These are phyloP conservation scores for Cyrtorhinus lividipennis DNA, from an alignment of 1,140 invertebrate species.

Conservation along the genomic window DNA sequence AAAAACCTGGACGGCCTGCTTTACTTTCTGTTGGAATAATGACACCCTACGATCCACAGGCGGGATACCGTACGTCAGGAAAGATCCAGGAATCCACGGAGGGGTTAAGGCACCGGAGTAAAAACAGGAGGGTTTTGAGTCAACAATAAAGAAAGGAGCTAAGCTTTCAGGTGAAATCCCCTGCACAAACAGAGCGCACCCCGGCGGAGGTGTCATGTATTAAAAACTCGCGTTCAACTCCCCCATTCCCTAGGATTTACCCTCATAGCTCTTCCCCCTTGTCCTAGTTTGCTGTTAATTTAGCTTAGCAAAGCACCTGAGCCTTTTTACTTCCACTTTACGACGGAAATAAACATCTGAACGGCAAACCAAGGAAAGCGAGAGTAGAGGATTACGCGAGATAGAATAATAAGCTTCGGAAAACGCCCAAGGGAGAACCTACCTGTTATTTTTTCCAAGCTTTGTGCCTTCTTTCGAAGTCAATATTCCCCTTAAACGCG, in stretches of 20 bases:
- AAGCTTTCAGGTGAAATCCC: background rate
- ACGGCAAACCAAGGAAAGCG: background rate
- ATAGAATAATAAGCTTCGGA: background rate
- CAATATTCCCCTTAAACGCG: too few relatives aligned
- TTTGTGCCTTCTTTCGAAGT: too few relatives aligned
- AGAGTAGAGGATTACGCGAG: background rate
- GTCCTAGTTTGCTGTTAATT: background rate
- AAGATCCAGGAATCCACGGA: too few relatives aligned
- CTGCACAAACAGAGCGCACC: background rate
- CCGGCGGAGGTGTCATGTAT: background rate
- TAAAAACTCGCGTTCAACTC: background rate
- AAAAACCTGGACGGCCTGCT: too few relatives aligned
- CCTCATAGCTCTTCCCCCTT: background rate
- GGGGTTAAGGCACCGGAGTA: background rate
- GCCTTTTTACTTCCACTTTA: background rate
- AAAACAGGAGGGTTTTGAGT: background rate
- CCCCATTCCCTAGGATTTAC: background rate
- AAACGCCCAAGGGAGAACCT: background rate
- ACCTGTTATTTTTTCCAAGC: too few relatives aligned
- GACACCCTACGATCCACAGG: too few relatives aligned
- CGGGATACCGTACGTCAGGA: too few relatives aligned
- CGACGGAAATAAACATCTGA: background rate
- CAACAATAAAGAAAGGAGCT: background rate
- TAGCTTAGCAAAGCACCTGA: background rate
- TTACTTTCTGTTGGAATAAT: too few relatives aligned